These are phyloP conservation scores for Oasisia sp. DNA, from an alignment of 2,888 invertebrate genomes.

Conservation along the genomic window DNA sequence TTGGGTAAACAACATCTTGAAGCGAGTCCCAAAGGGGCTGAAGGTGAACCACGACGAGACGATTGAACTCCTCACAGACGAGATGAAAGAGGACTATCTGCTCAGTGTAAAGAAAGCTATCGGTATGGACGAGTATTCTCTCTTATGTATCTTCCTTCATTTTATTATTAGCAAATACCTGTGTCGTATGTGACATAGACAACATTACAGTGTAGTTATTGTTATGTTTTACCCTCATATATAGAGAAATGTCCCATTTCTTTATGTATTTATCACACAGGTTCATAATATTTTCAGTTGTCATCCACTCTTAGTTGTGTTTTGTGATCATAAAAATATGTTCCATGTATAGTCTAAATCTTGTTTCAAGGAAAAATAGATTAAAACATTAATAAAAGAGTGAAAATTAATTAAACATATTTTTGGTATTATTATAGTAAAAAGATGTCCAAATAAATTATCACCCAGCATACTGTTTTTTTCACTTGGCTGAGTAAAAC, in stretches of 20 bases:
- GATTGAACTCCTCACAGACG: slow-evolving; percentile 73
- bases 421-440: too few species aligned
- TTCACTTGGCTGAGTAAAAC: too few species aligned
- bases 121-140: slow-evolving; percentile 47
- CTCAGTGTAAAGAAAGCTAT: slow-evolving; percentile 88
- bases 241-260: background rate
- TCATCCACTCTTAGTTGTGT: background rate
- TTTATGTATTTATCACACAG: background rate
- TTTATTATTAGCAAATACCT: background rate
- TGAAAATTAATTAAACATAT: too few species aligned
- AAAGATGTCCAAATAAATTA: too few species aligned
- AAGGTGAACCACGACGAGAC: slow-evolving; percentile 60
- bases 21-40: slow-evolving; percentile 61
- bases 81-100: slow-evolving; percentile 86
- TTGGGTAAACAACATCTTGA: slow-evolving; percentile 72
- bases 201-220: background rate
- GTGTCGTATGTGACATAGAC: background rate
- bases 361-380: background rate
- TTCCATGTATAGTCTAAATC: background rate
- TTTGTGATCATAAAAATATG: background rate
- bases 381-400: background rate
- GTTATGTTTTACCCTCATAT: background rate
- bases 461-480: too few species aligned
- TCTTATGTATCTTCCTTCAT: background rate
- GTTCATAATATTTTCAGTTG: background rate